Conservation (phyloP, 2,113 vertebrate species). For the Phaethon lepturus region DNA sequence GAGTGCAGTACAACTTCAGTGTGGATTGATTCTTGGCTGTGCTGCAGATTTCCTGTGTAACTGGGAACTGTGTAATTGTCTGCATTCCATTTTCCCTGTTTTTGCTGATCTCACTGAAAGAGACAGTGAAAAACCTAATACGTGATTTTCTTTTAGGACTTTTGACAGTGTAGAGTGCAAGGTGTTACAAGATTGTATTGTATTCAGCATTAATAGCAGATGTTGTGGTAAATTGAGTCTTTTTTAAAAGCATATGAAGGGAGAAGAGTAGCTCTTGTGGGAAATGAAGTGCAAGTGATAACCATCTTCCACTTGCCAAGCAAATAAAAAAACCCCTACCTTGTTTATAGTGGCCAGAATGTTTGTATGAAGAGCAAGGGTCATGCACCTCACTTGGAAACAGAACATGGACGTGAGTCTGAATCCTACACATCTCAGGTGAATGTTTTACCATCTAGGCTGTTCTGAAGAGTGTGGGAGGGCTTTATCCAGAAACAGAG, state of each 20-base stretch:
- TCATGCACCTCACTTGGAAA: neutral
- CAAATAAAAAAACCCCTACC: neutral
- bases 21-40: conserved; percentile 7
- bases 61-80: neutral
- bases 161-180: neutral
- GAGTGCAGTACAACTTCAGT: neutral
- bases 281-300: neutral
- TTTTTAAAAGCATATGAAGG: neutral
- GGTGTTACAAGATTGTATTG: neutral
- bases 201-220: neutral
- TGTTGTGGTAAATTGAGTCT: neutral
- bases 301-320: neutral
- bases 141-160: neutral
- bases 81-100: neutral
- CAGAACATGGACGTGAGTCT: accelerated
- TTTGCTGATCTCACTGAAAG: neutral
- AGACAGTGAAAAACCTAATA: neutral
- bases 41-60: neutral
- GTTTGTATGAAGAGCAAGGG: neutral
- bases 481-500: neutral
- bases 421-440: neutral
- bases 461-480: neutral
- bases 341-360: neutral
- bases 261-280: neutral
- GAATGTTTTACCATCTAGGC: neutral